These are phyloP conservation scores for Patagioenas fasciata DNA, from an alignment of 2,113 vertebrate genomes.

Conservation along the genomic window DNA sequence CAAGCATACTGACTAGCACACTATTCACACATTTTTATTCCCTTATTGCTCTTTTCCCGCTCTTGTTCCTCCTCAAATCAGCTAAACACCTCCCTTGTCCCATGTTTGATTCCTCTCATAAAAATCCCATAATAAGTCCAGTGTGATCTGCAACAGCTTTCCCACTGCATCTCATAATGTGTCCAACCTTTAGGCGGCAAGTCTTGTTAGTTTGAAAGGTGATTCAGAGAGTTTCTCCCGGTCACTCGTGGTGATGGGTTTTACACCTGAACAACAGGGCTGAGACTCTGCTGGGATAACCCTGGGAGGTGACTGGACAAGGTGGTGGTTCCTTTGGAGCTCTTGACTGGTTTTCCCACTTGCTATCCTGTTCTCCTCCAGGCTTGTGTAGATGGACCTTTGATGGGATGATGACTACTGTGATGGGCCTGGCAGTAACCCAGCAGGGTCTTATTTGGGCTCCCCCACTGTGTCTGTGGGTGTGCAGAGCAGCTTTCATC, in stretches of 20 bases:
- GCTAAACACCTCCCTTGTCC: background rate
- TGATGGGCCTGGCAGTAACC: too few species aligned
- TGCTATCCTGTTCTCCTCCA: background rate
- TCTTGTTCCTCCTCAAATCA: background rate
- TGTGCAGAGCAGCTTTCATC: background rate
- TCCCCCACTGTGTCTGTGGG: background rate
- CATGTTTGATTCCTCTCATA: background rate
- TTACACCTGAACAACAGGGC: background rate
- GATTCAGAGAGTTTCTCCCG: too few species aligned
- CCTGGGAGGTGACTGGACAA: background rate
- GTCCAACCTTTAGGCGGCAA: background rate
- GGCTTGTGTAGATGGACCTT: background rate
- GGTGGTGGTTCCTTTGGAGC: background rate
- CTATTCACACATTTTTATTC: background rate
- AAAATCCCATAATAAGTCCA: background rate
- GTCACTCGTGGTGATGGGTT: background rate
- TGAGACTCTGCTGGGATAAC: background rate
- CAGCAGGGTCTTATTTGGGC: background rate
- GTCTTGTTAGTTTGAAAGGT: too few species aligned
- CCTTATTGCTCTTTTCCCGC: background rate
- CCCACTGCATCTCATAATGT: background rate
- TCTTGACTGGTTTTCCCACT: background rate
- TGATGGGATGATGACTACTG: background rate
- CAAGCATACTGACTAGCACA: rapidly evolving
- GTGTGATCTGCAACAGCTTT: background rate